These are phyloP conservation scores for Pecten maximus DNA, from an alignment of 2,888 invertebrate species.

Conservation along the genomic window DNA sequence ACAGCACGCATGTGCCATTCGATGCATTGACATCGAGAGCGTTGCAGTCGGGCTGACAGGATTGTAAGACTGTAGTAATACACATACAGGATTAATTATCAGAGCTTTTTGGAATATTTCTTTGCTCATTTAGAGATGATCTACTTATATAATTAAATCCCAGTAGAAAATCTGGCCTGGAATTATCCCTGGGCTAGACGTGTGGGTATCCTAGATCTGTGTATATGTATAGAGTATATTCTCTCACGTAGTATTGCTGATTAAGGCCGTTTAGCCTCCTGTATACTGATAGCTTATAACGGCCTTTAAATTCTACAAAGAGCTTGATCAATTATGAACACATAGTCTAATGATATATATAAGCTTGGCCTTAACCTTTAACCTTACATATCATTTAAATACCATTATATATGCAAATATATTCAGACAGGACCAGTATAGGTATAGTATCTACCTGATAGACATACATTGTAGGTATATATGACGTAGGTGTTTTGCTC, in stretches of 20 bases:
- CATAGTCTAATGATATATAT: not conserved
- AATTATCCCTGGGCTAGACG: not conserved
- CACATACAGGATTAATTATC: not conserved
- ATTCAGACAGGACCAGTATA: not conserved
- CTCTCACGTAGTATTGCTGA: not conserved
- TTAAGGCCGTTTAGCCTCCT: not conserved
- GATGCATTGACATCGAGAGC: too few species aligned
- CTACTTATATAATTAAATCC: not conserved
- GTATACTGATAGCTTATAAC: not conserved
- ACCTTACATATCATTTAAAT: slow-evolving; percentile 6
- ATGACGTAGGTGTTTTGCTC: slow-evolving; percentile 16
- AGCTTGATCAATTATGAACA: not conserved
- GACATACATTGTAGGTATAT: not conserved
- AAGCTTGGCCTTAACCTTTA: slow-evolving; percentile 13
- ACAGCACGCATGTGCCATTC: too few species aligned
- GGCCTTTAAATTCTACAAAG: slow-evolving; percentile 14
- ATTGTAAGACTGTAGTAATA: too few species aligned
- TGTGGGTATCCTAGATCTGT: not conserved
- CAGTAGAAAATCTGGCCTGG: not conserved
- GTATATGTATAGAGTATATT: not conserved
- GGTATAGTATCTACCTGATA: not conserved
- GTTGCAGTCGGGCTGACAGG: too few species aligned
- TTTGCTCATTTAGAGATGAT: not conserved
- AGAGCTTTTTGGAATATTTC: not conserved
- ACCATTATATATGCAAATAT: not conserved